These are phyloP conservation scores for Allobates femoralis DNA, from an alignment of 2,797 vertebrate species.

Conservation along the genomic window DNA sequence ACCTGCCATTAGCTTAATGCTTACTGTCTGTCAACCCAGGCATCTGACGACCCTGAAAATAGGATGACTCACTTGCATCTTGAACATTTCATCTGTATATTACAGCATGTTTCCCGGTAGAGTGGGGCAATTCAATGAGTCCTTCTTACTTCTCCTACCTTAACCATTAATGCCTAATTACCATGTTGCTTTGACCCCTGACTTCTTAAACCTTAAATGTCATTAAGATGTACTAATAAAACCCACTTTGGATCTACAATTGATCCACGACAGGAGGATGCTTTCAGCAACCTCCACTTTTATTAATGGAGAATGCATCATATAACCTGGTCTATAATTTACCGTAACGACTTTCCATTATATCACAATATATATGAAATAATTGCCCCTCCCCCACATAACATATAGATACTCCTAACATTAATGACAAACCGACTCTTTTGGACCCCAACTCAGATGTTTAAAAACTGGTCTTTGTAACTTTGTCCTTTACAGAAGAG, in stretches of 20 bases:
- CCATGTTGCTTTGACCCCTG: background rate
- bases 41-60: constrained; percentile 10
- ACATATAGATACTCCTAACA: no score
- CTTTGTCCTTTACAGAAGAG: no score
- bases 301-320: background rate
- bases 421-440: no score
- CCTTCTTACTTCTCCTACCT: background rate
- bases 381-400: background rate
- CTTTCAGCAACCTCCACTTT: background rate
- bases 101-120: background rate
- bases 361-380: background rate
- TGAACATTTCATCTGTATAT: background rate
- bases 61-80: constrained; percentile 28
- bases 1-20: constrained; percentile 40
- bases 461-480: no score
- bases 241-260: background rate
- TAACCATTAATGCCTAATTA: constrained; percentile 13
- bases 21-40: constrained; percentile 3
- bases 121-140: background rate
- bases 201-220: background rate
- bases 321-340: background rate
- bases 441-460: no score
- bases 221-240: background rate
- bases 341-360: background rate
- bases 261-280: background rate